Evolutionary conservation across 2,113 vertebrate genomes (phyloP), one percentile per base, ranked within the genome.

Genomic region (Condylura cristata): DNA sequence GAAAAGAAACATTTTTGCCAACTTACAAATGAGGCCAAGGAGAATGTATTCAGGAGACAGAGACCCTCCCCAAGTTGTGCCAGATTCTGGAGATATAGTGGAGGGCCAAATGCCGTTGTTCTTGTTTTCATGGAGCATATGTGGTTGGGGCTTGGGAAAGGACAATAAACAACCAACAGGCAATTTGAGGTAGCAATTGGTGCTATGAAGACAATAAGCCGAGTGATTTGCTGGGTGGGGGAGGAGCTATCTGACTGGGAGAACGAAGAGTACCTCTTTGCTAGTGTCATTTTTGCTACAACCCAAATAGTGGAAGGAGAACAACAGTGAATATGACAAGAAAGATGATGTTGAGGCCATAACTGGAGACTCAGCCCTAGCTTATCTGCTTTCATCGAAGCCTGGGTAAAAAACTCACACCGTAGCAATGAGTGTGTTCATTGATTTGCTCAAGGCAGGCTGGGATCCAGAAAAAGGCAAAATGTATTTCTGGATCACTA

Each of bases 401-500:
- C 13, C 44, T 75, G 58, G 51, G 58, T 84, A 24, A 84, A 63
- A 61, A 71, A 79, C 34, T 82, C 10, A 2, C 46, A 86, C 56
- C 22, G 34, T 26, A 71, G 41, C 16, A 61, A 18, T 81, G 48
- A 70, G 17, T 58, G 46, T 63, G 44, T 79, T 63, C 91, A 87
- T 79, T 92, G 0, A 60, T 72, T 91, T 93, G 58, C 39, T 90
- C 65, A 92, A 63, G 39, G 66, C 48, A 79, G 4, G 68, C 1
- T 66, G 30, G 11, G 26, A 16, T 72, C 6, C 30, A 83, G 37
- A 87, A 95, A 90, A 88, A 74, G 65, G 22, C 32, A 63, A 83
- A 87, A 65, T 84, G 12, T 70, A 75, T 75, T 80, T 92, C 79
- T 78, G 34, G 30, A 10, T 75, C 58, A 85, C 86, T 95, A 78